Percentiles rank a stretch among this genome's conserved stretches.
phyloP scores from a whole-genome alignment of 2,797 vertebrate genomes.

The Acomys russatus region DNA sequence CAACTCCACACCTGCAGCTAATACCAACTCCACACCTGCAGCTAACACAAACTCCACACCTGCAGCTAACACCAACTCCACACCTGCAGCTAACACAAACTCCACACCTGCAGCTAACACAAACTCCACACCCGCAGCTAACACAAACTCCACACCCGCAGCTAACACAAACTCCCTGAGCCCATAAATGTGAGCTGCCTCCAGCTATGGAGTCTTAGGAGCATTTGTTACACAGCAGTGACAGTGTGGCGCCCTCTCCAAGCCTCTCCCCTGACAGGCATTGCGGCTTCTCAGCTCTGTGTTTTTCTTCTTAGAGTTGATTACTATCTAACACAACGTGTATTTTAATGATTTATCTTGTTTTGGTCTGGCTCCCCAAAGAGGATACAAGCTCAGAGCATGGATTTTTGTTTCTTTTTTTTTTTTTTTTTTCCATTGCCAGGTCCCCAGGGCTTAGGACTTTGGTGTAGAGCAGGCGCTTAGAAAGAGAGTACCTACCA shows the following conservation, averaged over 20 bases:
- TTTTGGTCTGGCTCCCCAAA: constrained; percentile 18
- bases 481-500: neutral
- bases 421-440: neutral
- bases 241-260: neutral
- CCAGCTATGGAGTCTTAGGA: neutral
- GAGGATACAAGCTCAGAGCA: neutral
- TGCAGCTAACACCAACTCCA: too few relatives aligned
- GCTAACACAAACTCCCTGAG: neutral
- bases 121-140: too few relatives aligned
- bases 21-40: too few relatives aligned
- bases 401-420: constrained; percentile 8
- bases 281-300: neutral
- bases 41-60: too few relatives aligned
- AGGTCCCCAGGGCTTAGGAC: neutral
- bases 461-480: neutral
- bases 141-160: too few relatives aligned
- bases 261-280: neutral
- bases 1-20: too few relatives aligned
- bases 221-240: neutral
- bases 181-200: neutral
- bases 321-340: neutral
- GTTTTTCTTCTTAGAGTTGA: constrained; percentile 24
- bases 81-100: too few relatives aligned
- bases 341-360: constrained; percentile 42
- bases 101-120: too few relatives aligned